Percentiles rank a stretch among this genome's conserved stretches.
These are phyloP conservation scores for Etheostoma spectabile DNA, from an alignment of 2,113 vertebrate species.

Conservation along the genomic window DNA sequence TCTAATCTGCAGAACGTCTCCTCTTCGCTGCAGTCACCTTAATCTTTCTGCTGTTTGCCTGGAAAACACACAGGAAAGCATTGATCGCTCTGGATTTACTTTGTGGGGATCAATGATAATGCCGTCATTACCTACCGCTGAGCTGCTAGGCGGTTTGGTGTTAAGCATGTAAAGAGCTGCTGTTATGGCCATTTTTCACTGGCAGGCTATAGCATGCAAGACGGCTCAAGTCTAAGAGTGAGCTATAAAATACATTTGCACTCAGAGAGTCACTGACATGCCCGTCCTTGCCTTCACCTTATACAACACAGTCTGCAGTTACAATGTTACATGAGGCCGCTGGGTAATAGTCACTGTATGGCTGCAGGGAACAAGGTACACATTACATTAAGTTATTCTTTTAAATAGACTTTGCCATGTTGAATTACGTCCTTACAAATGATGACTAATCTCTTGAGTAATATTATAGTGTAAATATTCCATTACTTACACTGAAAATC, in stretches of 20 bases:
- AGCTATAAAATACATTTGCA: constrained; percentile 3
- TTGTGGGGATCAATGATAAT: constrained; percentile 62
- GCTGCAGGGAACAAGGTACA: constrained; percentile 1
- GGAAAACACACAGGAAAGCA: constrained; percentile 38
- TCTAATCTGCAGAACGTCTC: constrained; percentile 59
- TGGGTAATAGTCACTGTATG: not conserved
- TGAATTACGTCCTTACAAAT: not conserved
- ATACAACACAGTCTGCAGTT: constrained; percentile 13
- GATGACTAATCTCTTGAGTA: constrained; percentile 15
- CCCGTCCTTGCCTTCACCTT: constrained; percentile 36
- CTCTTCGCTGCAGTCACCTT: constrained; percentile 13
- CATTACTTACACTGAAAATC: constrained; percentile 27
- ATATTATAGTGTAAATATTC: not conserved
- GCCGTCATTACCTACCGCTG: constrained; percentile 45
- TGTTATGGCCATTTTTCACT: constrained; percentile 35
- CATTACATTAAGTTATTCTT: not conserved
- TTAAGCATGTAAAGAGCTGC: constrained; percentile 35
- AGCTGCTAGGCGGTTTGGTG: constrained; percentile 39
- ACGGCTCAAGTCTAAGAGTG: constrained; percentile 6
- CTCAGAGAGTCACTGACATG: not conserved
- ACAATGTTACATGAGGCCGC: constrained; percentile 8
- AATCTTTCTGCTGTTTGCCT: constrained; percentile 39
- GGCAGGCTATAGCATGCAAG: constrained; percentile 7
- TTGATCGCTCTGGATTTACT: constrained; percentile 54
- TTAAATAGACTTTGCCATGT: not conserved